These are phyloP conservation scores for Pangasius djambal DNA, from an alignment of 2,797 vertebrate genomes.

Conservation along the genomic window DNA sequence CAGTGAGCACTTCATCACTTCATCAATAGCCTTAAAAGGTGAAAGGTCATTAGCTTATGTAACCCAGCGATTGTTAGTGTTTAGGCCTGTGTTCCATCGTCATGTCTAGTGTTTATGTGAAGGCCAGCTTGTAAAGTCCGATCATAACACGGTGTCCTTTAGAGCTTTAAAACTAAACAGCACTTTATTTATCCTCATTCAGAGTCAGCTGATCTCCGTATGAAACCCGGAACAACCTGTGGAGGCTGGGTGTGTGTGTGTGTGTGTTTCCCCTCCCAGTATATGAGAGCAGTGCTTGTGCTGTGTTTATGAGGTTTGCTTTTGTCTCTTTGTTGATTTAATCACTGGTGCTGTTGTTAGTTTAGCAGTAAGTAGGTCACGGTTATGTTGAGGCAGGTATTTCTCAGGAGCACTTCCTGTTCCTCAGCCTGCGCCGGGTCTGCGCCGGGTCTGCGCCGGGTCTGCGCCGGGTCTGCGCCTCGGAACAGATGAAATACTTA, in stretches of 20 bases:
- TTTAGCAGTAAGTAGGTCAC: neutral
- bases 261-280: neutral
- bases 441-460: no score
- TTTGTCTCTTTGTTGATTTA: neutral
- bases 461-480: no score
- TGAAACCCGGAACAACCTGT: neutral
- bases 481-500: neutral
- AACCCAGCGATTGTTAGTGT: neutral
- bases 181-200: neutral
- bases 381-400: neutral
- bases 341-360: neutral
- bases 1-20: neutral
- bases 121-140: neutral
- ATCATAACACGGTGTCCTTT: neutral
- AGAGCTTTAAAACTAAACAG: neutral
- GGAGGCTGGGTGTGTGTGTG: neutral
- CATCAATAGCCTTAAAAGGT: neutral
- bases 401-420: neutral
- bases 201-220: neutral
- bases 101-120: neutral
- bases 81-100: neutral
- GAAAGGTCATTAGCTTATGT: neutral
- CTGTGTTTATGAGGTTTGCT: neutral
- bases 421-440: neutral
- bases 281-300: no score